Evolutionary conservation across 2,797 vertebrate genomes (phyloP), one percentile per base, ranked within the genome.

Genomic region (Sparus aurata): DNA sequence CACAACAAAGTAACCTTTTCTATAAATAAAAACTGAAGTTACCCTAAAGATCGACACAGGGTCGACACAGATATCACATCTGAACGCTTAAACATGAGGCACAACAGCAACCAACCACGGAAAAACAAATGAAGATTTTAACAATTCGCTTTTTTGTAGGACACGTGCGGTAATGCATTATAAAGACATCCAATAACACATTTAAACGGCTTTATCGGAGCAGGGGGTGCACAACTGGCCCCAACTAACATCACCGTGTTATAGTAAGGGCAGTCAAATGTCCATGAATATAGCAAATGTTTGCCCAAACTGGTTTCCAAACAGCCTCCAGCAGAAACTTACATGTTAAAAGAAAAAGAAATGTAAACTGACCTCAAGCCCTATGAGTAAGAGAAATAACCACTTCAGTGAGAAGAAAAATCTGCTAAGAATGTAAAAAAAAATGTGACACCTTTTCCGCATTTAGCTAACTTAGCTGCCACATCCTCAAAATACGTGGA

Each of bases 401-500:
- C 15, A 57, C 11, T 1, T 1, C 55, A 59, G 41, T 12, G 13
- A 9, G 45, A 43, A 64, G 38, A 30, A 2, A 63, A 59, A 64
- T n/a, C 4, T 4, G 22, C 16, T 38, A 20, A 65, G 69, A 60
- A 12, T 25, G 52, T 43, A 55, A 25, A 23, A 38, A 18, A 47
- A 53, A 62, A 60, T 13, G 9, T 17, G 10, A 38, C 66, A 72
- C 64, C 54, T 69, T 80, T 79, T 84, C 77, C 74, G 79, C 78
- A 43, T 78, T 76, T 50, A 46, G 73, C 13, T 46, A 46, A 16
- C 82, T 38, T 47, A 50, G 2, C 22, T 78, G 82, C 73, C 86
- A 73, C 84, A 85, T 86, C 81, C 78, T 78, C 73, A 76, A 62
- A 73, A 65, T 55, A 53, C 64, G 54, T 43, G 75, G 57, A 73